Evolutionary conservation across 2,797 vertebrate species (phyloP), one percentile per base, ranked within the genome.

Genomic region (Mionectes olivaceus): DNA sequence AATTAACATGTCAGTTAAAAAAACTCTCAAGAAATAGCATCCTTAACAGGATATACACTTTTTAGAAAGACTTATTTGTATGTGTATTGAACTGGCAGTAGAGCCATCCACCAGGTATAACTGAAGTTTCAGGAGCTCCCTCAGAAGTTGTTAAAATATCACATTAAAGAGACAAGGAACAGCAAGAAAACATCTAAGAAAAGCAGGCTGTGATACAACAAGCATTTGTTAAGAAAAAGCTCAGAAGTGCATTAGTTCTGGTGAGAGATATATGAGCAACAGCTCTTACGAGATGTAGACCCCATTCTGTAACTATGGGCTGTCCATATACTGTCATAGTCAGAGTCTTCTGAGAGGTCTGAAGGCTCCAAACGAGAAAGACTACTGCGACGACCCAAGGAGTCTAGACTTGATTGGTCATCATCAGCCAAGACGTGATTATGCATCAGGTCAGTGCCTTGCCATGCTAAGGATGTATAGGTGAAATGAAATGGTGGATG

Each of bases 361-460:
- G 99, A 99, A 98, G 99, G 98, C 96, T 99, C 99, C 97, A 99
- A 98, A 97, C 99, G 98, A 84, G 99, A 99, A 97, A 99, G 98
- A 95, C 99, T 99, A 99, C 99, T 99, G 98, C 99, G 99, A 97
- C 99, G 99, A 97, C 99, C 99, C 94, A 99, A 98, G 95, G 98
- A 98, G 98, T 99, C 99, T 98, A 98, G 97, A 91, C 98, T 98
- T 98, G 99, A 98, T 98, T 99, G 99, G 98, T 99, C 99, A 98
- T 98, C 98, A 96, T 99, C 99, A 90, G 98, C 99, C 98, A 99
- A 98, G 98, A 99, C 99, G 96, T 99, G 99, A 98, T 99, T 99
- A 99, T 99, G 99, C 99, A 99, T 99, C 99, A 99, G 99, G 98
- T 99, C 99, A 95, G 99, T 99, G 98, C 99, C 99, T 98, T 99